Evolutionary conservation across 2,797 vertebrate species (phyloP).

Genomic region (Mareca penelope): DNA sequence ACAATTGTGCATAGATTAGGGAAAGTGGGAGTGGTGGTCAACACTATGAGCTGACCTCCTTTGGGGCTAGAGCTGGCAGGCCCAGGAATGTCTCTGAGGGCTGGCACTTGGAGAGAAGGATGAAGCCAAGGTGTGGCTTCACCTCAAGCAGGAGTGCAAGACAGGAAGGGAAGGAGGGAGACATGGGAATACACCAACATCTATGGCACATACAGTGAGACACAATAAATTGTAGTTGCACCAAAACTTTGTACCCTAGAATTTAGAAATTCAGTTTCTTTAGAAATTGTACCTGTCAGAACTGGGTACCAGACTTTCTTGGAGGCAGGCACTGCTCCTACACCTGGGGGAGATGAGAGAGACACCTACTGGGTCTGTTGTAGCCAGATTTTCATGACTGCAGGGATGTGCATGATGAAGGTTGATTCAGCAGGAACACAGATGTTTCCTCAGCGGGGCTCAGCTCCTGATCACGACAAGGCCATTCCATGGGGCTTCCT

Average conservation of each 20-base stretch:
- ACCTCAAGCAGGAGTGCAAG: background rate
- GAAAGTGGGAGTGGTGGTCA: background rate
- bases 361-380: background rate
- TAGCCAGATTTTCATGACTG: background rate
- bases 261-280: background rate
- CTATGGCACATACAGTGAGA: background rate
- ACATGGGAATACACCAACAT: rapidly evolving
- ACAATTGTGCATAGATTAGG: background rate
- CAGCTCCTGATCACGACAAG: background rate
- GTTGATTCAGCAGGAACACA: background rate
- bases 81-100: background rate
- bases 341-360: background rate
- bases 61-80: background rate
- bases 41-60: background rate
- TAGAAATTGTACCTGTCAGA: background rate
- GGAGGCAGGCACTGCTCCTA: background rate
- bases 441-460: background rate
- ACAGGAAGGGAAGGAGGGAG: background rate
- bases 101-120: background rate
- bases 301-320: background rate
- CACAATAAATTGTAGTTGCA: background rate
- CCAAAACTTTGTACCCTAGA: background rate
- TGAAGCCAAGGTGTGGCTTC: background rate
- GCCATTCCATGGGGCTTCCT: background rate
- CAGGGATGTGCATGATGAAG: background rate